Percentiles rank a stretch among this genome's conserved stretches.
Evolutionary conservation across 2,113 vertebrate species (phyloP).

Genomic region (Sphyrna mokarran): DNA sequence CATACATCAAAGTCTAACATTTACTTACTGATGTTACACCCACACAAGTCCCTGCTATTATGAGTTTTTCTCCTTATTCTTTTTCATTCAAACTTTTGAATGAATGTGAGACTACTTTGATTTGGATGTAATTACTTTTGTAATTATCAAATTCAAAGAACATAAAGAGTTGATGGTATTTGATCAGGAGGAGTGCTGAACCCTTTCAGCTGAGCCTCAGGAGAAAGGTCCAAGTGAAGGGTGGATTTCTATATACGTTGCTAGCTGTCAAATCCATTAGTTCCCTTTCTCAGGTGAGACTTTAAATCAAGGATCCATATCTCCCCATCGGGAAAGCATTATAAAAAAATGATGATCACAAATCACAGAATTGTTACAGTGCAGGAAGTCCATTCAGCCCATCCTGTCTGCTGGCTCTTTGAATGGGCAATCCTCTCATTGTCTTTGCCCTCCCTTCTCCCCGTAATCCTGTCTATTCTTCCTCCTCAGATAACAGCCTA

Average conservation of each 20-base stretch:
- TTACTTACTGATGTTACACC: neutral
- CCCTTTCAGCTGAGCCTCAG: neutral
- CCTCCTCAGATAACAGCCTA: too few relatives aligned
- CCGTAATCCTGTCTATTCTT: too few relatives aligned
- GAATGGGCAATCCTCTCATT: too few relatives aligned
- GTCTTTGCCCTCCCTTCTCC: too few relatives aligned
- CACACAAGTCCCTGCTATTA: neutral
- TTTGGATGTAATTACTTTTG: neutral
- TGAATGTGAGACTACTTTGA: neutral
- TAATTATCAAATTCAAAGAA: neutral
- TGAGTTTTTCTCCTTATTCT: neutral
- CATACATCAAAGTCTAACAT: neutral
- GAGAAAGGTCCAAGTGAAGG: neutral
- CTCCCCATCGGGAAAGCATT: neutral
- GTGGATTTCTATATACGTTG: neutral
- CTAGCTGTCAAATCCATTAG: neutral
- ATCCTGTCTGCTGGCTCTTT: too few relatives aligned
- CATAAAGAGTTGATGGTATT: too few relatives aligned
- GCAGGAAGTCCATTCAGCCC: too few relatives aligned
- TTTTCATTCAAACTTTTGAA: neutral
- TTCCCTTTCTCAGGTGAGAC: neutral
- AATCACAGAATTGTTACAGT: too few relatives aligned
- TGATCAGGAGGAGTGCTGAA: neutral
- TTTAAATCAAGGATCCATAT: neutral
- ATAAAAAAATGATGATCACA: too few relatives aligned